Conservation (phyloP, 2,888 invertebrate genomes). For the Tachina fera region DNA sequence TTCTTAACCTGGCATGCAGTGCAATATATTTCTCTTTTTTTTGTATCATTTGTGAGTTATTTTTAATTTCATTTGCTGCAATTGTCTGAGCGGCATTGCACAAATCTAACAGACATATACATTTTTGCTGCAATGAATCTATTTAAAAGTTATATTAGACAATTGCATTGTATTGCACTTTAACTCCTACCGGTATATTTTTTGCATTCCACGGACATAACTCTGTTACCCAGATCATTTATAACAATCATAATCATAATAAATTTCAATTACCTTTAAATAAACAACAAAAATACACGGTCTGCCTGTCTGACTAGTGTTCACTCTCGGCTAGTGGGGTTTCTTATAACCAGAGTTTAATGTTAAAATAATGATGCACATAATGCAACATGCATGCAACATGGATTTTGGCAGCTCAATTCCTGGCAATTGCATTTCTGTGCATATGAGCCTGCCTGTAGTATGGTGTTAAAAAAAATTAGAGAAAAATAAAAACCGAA, state of each 20-base stretch:
- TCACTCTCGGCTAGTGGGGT: not conserved
- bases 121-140: not conserved
- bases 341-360: conserved; percentile 11
- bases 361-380: conserved; percentile 49
- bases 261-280: conserved; percentile 81
- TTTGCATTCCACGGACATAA: not conserved
- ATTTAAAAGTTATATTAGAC: not conserved
- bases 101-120: not conserved
- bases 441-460: conserved; percentile 36
- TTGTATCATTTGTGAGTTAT: not conserved
- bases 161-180: conserved; percentile 61
- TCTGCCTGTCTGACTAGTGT: not conserved
- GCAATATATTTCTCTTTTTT: not conserved
- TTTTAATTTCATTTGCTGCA: conserved; percentile 3
- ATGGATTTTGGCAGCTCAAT: conserved; percentile 22
- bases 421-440: conserved; percentile 15
- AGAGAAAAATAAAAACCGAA: conserved; percentile 40
- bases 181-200: conserved; percentile 19
- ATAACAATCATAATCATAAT: conserved; percentile 80
- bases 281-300: conserved; percentile 29
- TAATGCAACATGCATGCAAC: conserved; percentile 61
- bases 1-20: not conserved
- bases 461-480: not conserved
- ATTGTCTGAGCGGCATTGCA: not conserved
- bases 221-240: conserved; percentile 53